Evolutionary conservation across 2,797 vertebrate genomes (phyloP).

Genomic region (Prunella strophiata): DNA sequence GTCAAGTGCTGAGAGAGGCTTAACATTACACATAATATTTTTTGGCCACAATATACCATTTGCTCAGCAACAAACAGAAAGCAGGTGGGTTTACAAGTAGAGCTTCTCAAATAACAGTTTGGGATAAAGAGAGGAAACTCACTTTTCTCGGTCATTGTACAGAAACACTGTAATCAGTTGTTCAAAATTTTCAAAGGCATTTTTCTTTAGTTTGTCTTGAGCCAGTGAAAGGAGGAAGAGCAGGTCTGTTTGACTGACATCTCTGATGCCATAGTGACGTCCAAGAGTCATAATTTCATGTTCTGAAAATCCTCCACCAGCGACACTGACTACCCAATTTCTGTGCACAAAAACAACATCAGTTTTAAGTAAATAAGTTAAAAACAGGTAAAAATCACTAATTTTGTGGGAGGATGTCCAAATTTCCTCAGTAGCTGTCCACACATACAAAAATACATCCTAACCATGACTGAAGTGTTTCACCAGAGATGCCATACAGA

Average conservation of each 20-base stretch:
- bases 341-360: conserved; percentile 50
- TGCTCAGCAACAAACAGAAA: neutral
- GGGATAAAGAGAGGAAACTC: conserved; percentile 43
- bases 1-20: neutral
- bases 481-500: neutral
- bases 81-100: neutral
- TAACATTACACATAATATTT: neutral
- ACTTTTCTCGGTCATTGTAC: conserved; percentile 84
- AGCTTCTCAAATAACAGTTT: neutral
- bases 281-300: conserved; percentile 88
- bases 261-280: conserved; percentile 74
- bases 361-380: neutral
- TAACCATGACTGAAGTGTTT: neutral
- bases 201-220: conserved; percentile 86
- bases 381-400: neutral
- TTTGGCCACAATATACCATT: neutral
- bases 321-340: conserved; percentile 74
- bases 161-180: conserved; percentile 76
- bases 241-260: conserved; percentile 67
- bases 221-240: conserved; percentile 78
- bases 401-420: neutral
- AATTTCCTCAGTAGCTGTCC: neutral
- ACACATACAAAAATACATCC: neutral
- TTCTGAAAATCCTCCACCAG: conserved; percentile 77
- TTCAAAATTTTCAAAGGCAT: conserved; percentile 82